Conservation (phyloP, 2,797 vertebrate genomes). For the Thalassophryne amazonica region DNA sequence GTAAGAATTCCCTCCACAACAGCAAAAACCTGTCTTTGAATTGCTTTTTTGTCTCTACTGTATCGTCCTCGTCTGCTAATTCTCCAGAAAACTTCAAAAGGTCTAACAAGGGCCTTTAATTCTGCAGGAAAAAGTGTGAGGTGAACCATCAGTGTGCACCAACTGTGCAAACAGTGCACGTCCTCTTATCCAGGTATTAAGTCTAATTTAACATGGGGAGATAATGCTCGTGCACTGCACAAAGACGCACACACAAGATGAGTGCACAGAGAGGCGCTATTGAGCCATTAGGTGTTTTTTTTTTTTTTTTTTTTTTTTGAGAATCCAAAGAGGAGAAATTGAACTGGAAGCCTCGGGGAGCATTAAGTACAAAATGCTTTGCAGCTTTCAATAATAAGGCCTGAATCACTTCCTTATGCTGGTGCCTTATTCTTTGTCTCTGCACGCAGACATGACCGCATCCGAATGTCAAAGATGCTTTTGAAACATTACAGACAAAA, state of each 20-base stretch:
- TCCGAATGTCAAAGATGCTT: too few species aligned
- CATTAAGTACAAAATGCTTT: background rate
- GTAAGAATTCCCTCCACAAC: too few species aligned
- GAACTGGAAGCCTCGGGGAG: background rate
- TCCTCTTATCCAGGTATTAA: conserved; percentile 9
- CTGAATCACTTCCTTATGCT: background rate
- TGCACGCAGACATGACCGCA: too few species aligned
- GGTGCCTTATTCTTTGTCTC: background rate
- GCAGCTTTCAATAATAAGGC: conserved; percentile 6
- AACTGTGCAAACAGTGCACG: conserved; percentile 1
- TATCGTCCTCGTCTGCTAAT: too few species aligned
- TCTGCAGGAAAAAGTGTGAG: background rate
- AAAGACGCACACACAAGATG: conserved; percentile 16
- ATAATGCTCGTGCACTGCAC: conserved; percentile 6
- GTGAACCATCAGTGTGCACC: background rate
- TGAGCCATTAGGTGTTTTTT: conserved; percentile 14
- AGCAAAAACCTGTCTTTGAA: too few species aligned
- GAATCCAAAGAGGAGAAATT: conserved; percentile 6
- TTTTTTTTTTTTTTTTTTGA: conserved; percentile 11
- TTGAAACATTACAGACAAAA: too few species aligned
- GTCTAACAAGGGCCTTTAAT: conserved; percentile 6
- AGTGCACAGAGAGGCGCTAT: conserved; percentile 6
- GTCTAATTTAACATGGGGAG: conserved; percentile 13
- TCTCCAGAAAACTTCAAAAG: too few species aligned
- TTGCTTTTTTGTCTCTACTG: too few species aligned